These are phyloP conservation scores for Hozukius guyotensis DNA, from an alignment of 2,797 vertebrate genomes.

Conservation along the genomic window DNA sequence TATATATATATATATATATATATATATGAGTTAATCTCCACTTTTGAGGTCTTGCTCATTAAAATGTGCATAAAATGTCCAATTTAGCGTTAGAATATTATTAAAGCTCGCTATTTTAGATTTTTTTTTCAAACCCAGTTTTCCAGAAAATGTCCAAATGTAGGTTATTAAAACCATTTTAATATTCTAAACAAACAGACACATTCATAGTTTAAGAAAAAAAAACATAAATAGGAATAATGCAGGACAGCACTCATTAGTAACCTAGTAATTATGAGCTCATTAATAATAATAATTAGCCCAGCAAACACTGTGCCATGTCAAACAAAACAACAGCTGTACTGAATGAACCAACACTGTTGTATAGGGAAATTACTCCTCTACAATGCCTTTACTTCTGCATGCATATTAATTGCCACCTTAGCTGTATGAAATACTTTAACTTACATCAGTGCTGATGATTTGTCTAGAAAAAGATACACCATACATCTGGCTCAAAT, in stretches of 20 bases:
- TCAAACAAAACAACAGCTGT: not conserved
- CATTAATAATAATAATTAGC: not conserved
- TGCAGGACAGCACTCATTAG: not conserved
- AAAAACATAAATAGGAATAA: not conserved
- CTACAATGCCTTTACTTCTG: not conserved
- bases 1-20: too few species aligned
- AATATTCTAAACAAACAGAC: not conserved
- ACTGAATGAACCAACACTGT: not conserved
- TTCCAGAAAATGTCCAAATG: not conserved
- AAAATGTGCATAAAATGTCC: not conserved
- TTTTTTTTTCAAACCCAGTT: not conserved
- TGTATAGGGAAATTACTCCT: not conserved
- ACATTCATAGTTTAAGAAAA: not conserved
- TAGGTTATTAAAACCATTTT: not conserved
- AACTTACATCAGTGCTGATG: not conserved
- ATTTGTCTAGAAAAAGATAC: not conserved
- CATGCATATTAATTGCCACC: not conserved
- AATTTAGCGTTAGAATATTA: not conserved
- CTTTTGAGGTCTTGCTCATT: not conserved
- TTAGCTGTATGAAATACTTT: not conserved
- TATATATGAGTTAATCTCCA: not conserved
- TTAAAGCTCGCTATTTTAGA: rapidly evolving
- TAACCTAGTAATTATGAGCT: not conserved
- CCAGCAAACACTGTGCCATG: not conserved
- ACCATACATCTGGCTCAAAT: not conserved